Base-by-base conservation (phyloP, 2,113 vertebrate genomes). In the Erythrocercus mccallii region DNA sequence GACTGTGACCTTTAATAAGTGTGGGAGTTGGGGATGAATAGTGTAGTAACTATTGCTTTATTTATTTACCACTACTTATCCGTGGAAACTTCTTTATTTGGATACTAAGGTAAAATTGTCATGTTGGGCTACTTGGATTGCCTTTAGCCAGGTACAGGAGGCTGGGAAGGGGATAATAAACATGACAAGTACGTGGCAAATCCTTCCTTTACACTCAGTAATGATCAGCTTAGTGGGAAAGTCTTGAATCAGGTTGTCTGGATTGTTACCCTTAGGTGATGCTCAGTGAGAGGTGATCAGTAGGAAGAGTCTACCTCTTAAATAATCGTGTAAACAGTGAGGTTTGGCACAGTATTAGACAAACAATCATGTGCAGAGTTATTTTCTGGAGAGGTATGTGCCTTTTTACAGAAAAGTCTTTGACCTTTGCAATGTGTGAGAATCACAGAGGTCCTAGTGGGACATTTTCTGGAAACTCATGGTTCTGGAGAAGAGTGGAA, bases 41-140 rank as follows among this genome's bases (percentile, higher is more conserved):
- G 38, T 56, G 18, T 69, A 74, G 80, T 86, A 79, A 88, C 33
- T 86, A 24, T 86, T 17, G 45, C 28, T 90, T 94, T 95, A 97
- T 97, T 97, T 97, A 97, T 96, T 94, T 94, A 91, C 77, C 45
- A 74, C 54, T 90, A 45, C 47, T 90, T 71, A 51, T 35, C 25
- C 21, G 25, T 86, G 87, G 72, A 64, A 94, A 73, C 35, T 20
- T 76, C 44, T 54, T 54, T 54, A 12, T 88, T 66, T 84, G 84
- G n/a, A 47, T 78, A 19, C 33, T 27, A 23, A 62, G 40, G 16
- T 70, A 35, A 66, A 74, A 58, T 40, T 94, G 81, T 92, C 64
- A 48, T 88, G 83, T 86, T 78, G 44, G 38, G 30, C 47, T 83
- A 62, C 48, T 76, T 94, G 44, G 50, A 56, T 93, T 93, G 92